Evolutionary conservation across 2,797 vertebrate genomes (phyloP), one percentile per base, ranked within the genome.

Genomic region (Pyrocephalus nanus): DNA sequence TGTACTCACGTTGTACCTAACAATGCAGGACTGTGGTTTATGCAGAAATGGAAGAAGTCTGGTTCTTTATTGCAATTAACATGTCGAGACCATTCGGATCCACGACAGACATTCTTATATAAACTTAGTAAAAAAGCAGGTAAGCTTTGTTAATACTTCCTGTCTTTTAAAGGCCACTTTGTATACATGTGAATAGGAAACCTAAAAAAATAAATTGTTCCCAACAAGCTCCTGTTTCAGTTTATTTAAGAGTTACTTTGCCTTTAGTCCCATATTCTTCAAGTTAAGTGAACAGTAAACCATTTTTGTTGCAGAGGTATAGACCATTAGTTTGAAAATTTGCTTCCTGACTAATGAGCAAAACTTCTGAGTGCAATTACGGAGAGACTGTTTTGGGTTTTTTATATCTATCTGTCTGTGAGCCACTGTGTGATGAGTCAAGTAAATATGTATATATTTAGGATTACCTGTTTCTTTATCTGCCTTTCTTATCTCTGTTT

Each of bases 11-110:
- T 74, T 96, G 64, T 96, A 30, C 93, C 47, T 92, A 76, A 95
- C 77, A 90, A 81, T 95, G 47, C 91, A 99, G 99, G 99, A 72
- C 98, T 99, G 79, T 99, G 99, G 99, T 99, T 99, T 97, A 99
- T 99, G 99, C 99, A 99, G 97, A 99, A 99, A 97, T 99, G 99
- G 99, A 99, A 99, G 98, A 99, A 99, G 93, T 99, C 99, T 13
- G 99, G 99, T 43, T 99, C 99, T 42, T 98, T 99, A 77, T 96
- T 99, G 88, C 99, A 99, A 80, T 95, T 99, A 92, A 99, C 99
- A 0, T 99, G 99, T 94, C 98, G 99, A 83, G 99, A 99, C 98
- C 98, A 99, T 95, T 99, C 99, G 22, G 99, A 99, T 97, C 99
- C 99, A 92, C 99, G 99, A 47, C 99, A 99, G 96, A 99, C 99